phyloP scores from a whole-genome alignment of 2,888 invertebrate genomes.

The Lagria hirta region DNA sequence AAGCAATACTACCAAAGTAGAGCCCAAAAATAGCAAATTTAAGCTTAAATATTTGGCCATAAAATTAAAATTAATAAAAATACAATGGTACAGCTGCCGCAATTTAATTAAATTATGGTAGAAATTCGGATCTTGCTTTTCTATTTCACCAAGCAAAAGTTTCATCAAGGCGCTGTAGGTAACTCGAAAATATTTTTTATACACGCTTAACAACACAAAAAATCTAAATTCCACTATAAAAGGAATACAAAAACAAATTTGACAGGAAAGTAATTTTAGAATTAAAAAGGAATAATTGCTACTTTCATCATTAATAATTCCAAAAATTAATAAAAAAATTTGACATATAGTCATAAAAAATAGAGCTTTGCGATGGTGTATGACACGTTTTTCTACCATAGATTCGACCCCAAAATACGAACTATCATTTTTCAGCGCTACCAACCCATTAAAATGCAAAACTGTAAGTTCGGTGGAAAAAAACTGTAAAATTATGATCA shows the following conservation, averaged over 20 bases:
- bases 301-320: no score
- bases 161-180: neutral
- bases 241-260: constrained; percentile 3
- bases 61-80: constrained; percentile 2
- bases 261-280: constrained; percentile 1
- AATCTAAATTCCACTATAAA: neutral
- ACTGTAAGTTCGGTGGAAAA: no score
- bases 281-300: no score
- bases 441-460: neutral
- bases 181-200: constrained; percentile 3
- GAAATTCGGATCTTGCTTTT: constrained; percentile 1
- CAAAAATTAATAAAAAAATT: no score
- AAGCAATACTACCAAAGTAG: constrained; percentile 1
- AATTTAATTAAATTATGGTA: neutral
- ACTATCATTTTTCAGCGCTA: constrained; percentile 2
- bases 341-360: no score
- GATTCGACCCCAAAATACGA: neutral
- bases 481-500: neutral
- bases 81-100: constrained; percentile 3
- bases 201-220: neutral
- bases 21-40: neutral
- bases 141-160: neutral
- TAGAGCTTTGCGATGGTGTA: neutral
- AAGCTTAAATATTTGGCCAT: neutral
- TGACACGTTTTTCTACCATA: neutral